A percentile compares a stretch with the other conserved stretches of the same genome.
phyloP scores from a whole-genome alignment of 2,113 vertebrate species.

The Cariama cristata region DNA sequence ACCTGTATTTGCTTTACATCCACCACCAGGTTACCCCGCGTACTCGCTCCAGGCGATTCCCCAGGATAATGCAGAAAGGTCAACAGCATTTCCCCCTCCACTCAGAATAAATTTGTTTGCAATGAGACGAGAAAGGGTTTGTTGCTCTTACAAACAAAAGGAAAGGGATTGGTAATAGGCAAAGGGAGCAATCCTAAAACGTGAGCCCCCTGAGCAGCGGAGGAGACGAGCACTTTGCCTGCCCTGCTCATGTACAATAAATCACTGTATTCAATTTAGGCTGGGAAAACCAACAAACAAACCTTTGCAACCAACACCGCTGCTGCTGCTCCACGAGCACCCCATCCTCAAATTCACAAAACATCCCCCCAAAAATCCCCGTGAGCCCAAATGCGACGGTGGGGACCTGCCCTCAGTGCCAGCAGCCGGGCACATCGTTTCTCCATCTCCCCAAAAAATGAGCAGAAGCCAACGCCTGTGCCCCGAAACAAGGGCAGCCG shows the following conservation, averaged over 20 bases:
- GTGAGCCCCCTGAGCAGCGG: fast-evolving
- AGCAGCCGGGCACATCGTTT: not conserved
- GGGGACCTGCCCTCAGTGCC: fast-evolving
- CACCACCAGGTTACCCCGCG: no score
- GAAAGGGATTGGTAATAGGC: not conserved
- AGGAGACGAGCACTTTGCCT: not conserved
- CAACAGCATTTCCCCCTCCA: not conserved
- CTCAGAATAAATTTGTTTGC: constrained; percentile 45
- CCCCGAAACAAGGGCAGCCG: not conserved
- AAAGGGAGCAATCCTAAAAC: not conserved
- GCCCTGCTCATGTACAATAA: not conserved
- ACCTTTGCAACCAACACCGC: not conserved
- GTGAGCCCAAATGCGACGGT: fast-evolving
- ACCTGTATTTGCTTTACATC: not conserved
- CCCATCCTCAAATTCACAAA: not conserved
- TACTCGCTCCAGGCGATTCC: not conserved
- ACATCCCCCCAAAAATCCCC: fast-evolving
- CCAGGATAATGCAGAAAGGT: fast-evolving
- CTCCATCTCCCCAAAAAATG: not conserved
- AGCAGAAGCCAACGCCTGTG: fast-evolving
- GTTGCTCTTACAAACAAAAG: not conserved
- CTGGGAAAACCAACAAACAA: not conserved
- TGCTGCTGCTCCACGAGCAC: not conserved
- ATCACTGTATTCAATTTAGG: not conserved
- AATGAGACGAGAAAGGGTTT: constrained; percentile 38